Evolutionary conservation across 2,888 invertebrate genomes (phyloP), one percentile per base, ranked within the genome.

Genomic region (Mythimna loreyi): DNA sequence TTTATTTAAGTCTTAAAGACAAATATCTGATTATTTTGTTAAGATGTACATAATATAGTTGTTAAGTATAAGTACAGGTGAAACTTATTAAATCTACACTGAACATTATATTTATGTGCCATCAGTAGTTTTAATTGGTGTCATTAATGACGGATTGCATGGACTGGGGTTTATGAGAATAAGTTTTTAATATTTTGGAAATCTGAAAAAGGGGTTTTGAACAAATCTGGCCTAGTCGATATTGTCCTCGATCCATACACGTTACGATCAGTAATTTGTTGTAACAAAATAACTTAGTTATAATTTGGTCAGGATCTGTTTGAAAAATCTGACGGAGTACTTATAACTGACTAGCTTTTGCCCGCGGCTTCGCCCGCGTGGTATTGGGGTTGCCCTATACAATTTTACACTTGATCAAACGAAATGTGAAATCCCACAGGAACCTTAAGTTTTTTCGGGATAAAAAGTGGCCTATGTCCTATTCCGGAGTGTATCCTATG

Each of bases 111-210:
- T 40, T 63, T 71, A 7, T 43, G 47, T 70, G 21, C 25, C 11
- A 21, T 40, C 8, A 25, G 0, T 53, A 7, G 43, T 21, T 16
- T 8, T 13, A 23, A 47, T n/a, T 61, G 36, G 19, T 61, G 53
- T 40, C 3, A 25, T 47, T 30, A 25, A 1, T 40, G 2, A 4
- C 36, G 21, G 57, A 55, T 58, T 72, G 66, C 72, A 66, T 66
- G 72, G 53, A 72, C 65, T 65, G 72, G 58, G 72, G 58, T 16
- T 2, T 40, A 16, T 16, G 4, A 11, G 25, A 49, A 53, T 25
- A 52, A 36, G 5, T 33, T 49, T n/a, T 33, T 21, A 25, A 2
- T 43, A 36, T 19, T 45, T 45, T 45, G 1, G 8, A 28, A 21
- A 36, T 19, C 1, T 63, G 25, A 3, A 45, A 3, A 21, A 45